Conservation (phyloP, 2,888 invertebrate species). For the Yponomeuta plumbellus region DNA sequence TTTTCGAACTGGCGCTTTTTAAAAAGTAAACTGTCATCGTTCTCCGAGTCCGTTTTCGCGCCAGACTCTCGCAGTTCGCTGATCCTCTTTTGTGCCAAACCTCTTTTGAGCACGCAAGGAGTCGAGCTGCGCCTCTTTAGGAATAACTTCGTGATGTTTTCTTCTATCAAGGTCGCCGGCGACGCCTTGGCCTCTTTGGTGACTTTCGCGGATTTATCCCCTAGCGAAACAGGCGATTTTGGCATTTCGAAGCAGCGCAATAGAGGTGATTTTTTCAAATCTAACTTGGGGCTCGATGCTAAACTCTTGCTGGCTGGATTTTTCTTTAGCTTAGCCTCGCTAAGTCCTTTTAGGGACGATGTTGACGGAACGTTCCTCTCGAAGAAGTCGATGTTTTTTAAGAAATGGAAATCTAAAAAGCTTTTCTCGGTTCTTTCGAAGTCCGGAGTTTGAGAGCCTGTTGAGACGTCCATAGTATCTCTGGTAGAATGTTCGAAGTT, state of each 20-base stretch:
- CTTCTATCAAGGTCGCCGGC: slow-evolving; percentile 37
- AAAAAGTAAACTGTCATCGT: slow-evolving; percentile 39
- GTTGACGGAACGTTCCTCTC: slow-evolving; percentile 33
- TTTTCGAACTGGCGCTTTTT: neutral
- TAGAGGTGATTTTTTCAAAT: slow-evolving; percentile 36
- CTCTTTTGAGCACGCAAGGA: slow-evolving; percentile 35
- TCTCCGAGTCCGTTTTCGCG: slow-evolving; percentile 56
- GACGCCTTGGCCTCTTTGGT: slow-evolving; percentile 19
- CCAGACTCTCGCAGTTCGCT: slow-evolving; percentile 47
- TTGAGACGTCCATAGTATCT: slow-evolving; percentile 33
- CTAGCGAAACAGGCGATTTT: slow-evolving; percentile 26
- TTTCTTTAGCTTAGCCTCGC: slow-evolving; percentile 24
- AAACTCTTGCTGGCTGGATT: slow-evolving; percentile 39
- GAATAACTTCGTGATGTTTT: slow-evolving; percentile 44
- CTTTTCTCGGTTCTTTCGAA: slow-evolving; percentile 35
- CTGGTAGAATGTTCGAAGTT: slow-evolving; percentile 42
- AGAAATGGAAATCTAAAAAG: slow-evolving; percentile 37
- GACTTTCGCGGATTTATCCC: neutral
- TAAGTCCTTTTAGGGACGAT: slow-evolving; percentile 31
- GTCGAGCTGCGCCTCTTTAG: slow-evolving; percentile 58
- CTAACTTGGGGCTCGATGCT: slow-evolving; percentile 41
- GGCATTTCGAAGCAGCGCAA: slow-evolving; percentile 52
- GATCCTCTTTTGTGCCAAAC: slow-evolving; percentile 38
- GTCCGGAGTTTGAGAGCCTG: slow-evolving; percentile 39
- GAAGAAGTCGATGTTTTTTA: slow-evolving; percentile 38